phyloP scores from a whole-genome alignment of 2,888 invertebrate species.

The Nemapogon koenigi region DNA sequence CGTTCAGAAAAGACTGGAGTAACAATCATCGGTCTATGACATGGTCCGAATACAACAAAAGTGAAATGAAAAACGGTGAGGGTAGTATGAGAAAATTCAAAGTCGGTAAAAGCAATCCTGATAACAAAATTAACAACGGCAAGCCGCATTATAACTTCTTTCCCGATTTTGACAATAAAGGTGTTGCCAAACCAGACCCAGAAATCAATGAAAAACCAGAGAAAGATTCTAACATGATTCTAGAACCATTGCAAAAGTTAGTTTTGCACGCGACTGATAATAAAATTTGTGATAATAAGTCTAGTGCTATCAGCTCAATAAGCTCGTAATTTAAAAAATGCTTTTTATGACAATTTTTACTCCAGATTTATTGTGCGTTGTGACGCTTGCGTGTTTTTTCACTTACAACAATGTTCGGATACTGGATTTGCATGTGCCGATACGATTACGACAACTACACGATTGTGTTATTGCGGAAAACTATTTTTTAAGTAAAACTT shows the following conservation, averaged over 20 bases:
- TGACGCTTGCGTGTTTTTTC: not conserved
- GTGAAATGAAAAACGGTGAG: slow-evolving; percentile 39
- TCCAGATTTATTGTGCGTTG: not conserved
- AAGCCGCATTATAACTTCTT: slow-evolving; percentile 53
- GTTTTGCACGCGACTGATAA: slow-evolving; percentile 62
- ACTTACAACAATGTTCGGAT: too few relatives aligned
- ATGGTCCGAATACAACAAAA: slow-evolving; percentile 53
- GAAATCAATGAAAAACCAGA: slow-evolving; percentile 16
- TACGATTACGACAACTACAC: too few relatives aligned
- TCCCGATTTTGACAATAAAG: slow-evolving; percentile 55
- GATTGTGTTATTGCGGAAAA: too few relatives aligned
- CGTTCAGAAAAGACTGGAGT: slow-evolving; percentile 48
- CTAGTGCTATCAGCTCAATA: slow-evolving; percentile 57
- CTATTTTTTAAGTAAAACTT: too few relatives aligned
- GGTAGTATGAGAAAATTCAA: slow-evolving; percentile 31
- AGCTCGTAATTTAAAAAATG: slow-evolving; percentile 46
- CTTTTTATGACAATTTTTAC: slow-evolving; percentile 26
- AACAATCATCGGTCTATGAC: slow-evolving; percentile 35
- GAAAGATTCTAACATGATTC: slow-evolving; percentile 45
- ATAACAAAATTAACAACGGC: slow-evolving; percentile 33
- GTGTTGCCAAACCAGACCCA: slow-evolving; percentile 20
- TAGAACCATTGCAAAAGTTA: slow-evolving; percentile 61
- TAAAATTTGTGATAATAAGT: slow-evolving; percentile 60
- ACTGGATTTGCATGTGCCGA: too few relatives aligned
- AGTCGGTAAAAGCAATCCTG: slow-evolving; percentile 19